Base-by-base conservation (phyloP, 2,888 invertebrate genomes). In the Tenthredo distinguenda region DNA sequence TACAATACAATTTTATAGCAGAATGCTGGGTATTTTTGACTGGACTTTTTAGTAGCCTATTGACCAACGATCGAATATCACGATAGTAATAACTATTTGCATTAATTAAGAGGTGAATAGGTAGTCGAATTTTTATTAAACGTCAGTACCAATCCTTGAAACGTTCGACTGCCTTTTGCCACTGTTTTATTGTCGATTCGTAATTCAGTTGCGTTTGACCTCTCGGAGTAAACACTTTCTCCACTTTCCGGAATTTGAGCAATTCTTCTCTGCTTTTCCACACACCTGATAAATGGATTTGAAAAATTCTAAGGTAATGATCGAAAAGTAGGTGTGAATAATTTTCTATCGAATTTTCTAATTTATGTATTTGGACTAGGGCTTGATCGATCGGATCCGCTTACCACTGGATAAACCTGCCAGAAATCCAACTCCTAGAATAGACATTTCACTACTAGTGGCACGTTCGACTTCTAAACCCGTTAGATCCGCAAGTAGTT, bases 401-500 rank as follows among this genome's bases (percentile, higher is more conserved):
- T 89, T 93, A 96, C 98, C 98, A 91, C 95, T 94, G 85, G 96
- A 95, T 5, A 98, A 92, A 34, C 99, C 99, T 7, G 98, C 97
- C 86, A 99, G 94, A 91, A 96, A 97, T 0, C 98, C 97, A 85
- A 97, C 97, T 0, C 99, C 99, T 85, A 97, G 94, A 58, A 97
- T 96, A 1, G 98, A 97, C 95, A 97, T 97, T 93, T 99, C 98
- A 0, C 96, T 94, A 87, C 96, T 96, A 0, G 94, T 92, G 0
- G 97, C 95, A 55, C 99, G 95, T 92, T 98, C 97, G 5, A 99
- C 97, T 0, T 94, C 92, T 84, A 97, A 93, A 0, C 96, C 96
- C 0, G 97, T 97, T 84, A 98, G 94, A 93, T 99, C 98, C 0
- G 99, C 96, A 88, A 99, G 95, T 86, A 98, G 94, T 93, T 99